phyloP scores from a whole-genome alignment of 2,888 invertebrate species.

The Ormyrus labotus region DNA sequence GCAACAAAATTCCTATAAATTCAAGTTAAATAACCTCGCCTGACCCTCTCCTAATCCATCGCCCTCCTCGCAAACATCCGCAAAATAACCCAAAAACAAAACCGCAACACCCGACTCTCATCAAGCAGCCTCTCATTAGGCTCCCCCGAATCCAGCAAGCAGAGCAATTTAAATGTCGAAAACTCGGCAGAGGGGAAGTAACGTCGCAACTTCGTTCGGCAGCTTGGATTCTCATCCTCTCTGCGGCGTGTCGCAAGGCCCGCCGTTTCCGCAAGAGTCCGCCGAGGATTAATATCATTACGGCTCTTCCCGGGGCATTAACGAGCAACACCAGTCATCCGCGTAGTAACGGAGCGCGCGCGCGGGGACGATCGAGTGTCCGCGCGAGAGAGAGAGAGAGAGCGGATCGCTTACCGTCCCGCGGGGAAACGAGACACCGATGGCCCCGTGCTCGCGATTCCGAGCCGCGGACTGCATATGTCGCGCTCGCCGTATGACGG shows the following conservation, averaged over 20 bases:
- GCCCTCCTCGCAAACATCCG: no score
- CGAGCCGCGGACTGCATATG: no score
- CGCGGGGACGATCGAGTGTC: slow-evolving; percentile 27
- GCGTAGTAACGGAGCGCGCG: not conserved
- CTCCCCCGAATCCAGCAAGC: no score
- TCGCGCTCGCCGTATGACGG: no score
- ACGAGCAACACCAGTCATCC: slow-evolving; percentile 31
- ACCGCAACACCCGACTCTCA: no score
- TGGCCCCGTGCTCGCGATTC: not conserved
- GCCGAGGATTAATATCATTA: slow-evolving; percentile 41
- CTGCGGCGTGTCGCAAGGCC: slow-evolving; percentile 13
- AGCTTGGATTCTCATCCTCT: not conserved
- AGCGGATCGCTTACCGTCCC: slow-evolving; percentile 1
- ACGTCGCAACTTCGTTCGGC: not conserved
- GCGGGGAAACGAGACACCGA: slow-evolving; percentile 32
- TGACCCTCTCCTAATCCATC: no score
- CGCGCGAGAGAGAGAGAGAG: not conserved
- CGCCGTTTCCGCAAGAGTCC: not conserved
- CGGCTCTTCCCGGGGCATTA: slow-evolving; percentile 1
- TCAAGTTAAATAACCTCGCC: no score
- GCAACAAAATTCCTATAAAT: no score
- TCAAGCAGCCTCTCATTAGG: no score
- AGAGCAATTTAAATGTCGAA: no score
- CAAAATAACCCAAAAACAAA: no score
- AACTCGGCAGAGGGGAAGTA: no score